Conservation (phyloP, 2,888 invertebrate genomes). For the Mesodorylaimus sp. region DNA sequence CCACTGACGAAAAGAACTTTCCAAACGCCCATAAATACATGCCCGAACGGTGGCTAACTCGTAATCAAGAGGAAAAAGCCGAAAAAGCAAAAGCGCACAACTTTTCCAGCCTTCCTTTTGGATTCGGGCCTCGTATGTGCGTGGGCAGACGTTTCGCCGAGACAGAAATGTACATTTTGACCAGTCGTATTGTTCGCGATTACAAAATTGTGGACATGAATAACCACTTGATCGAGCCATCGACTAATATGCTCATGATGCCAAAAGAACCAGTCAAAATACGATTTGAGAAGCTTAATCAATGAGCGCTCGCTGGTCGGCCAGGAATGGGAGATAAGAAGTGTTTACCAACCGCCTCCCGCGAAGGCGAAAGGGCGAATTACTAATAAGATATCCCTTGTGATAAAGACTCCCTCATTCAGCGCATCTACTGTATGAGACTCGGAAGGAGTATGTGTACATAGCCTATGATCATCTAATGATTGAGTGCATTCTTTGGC, state of each 20-base stretch:
- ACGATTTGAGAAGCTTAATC: neutral
- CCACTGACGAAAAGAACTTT: neutral
- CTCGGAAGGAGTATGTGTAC: too few species aligned
- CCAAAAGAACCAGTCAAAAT: neutral
- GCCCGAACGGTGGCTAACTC: neutral
- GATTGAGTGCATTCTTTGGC: too few species aligned
- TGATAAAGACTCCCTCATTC: too few species aligned
- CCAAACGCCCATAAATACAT: neutral
- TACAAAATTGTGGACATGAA: neutral
- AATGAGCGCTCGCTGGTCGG: too few species aligned
- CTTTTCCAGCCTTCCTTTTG: neutral
- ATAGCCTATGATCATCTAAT: too few species aligned
- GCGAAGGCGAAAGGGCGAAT: too few species aligned
- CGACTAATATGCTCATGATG: neutral
- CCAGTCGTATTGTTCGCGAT: neutral
- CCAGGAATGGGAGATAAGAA: too few species aligned
- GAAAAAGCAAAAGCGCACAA: neutral
- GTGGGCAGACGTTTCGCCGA: neutral
- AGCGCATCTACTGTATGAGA: too few species aligned
- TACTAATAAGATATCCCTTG: too few species aligned
- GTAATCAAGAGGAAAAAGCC: neutral
- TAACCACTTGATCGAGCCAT: neutral
- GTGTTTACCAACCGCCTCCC: too few species aligned
- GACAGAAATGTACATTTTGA: conserved; percentile 19
- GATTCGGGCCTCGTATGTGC: neutral